These are phyloP conservation scores for Campylomormyrus tamandua DNA, from an alignment of 2,113 vertebrate species.

Conservation along the genomic window DNA sequence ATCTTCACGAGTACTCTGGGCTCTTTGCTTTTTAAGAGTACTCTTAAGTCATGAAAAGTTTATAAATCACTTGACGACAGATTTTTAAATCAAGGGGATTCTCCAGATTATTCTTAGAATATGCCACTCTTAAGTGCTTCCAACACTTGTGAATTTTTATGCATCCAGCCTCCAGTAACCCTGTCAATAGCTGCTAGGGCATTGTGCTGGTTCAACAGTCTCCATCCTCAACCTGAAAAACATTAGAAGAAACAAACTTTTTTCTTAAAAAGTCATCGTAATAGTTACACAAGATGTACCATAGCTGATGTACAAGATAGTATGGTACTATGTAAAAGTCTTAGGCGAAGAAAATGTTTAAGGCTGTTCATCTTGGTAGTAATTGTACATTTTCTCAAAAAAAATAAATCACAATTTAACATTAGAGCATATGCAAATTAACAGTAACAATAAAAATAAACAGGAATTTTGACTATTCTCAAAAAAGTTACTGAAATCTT, in stretches of 20 bases:
- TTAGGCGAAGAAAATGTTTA: not conserved
- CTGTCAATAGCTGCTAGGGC: not conserved
- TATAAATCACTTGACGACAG: conserved; percentile 15
- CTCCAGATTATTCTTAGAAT: conserved; percentile 4
- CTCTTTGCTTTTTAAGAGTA: conserved; percentile 1
- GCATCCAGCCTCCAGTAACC: not conserved
- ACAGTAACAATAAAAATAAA: not conserved
- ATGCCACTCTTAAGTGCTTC: conserved; percentile 2
- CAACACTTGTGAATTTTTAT: not conserved
- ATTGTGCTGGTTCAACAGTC: not conserved
- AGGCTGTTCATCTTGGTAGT: not conserved
- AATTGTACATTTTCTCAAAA: not conserved
- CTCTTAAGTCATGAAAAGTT: conserved; percentile 10
- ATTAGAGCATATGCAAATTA: not conserved
- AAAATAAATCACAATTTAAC: not conserved
- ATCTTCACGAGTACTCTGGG: not conserved
- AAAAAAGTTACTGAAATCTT: not conserved
- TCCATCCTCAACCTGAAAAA: not conserved
- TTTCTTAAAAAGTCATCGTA: not conserved
- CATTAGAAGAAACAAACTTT: not conserved
- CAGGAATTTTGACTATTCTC: not conserved
- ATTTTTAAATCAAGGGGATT: conserved; percentile 5
- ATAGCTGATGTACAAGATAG: not conserved
- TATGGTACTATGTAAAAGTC: not conserved
- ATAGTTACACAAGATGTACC: not conserved